A percentile compares a stretch with the other conserved stretches of the same genome.
phyloP scores from a whole-genome alignment of 2,113 vertebrate genomes.

The Gorilla gorilla region DNA sequence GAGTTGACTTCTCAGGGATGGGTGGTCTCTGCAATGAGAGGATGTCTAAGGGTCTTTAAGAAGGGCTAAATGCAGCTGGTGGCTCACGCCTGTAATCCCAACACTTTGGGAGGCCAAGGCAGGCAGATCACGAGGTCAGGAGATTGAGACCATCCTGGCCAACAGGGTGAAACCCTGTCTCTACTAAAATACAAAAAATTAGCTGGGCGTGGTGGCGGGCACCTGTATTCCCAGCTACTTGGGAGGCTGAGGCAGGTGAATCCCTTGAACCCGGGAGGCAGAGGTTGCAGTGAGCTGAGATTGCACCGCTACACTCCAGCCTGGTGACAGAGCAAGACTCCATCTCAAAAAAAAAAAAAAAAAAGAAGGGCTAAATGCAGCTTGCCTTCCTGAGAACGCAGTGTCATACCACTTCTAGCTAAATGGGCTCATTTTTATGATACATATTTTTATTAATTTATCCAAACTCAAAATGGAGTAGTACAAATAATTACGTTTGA shows the following conservation, averaged over 20 bases:
- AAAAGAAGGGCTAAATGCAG: neutral
- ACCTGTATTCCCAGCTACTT: too few species aligned
- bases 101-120: too few species aligned
- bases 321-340: neutral
- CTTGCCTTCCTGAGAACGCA: neutral
- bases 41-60: neutral
- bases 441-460: slow-evolving; percentile 1
- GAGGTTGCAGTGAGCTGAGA: too few species aligned
- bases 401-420: neutral
- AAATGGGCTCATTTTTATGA: neutral
- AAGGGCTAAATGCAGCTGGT: neutral
- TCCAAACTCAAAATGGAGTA: slow-evolving; percentile 24
- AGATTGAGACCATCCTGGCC: too few species aligned
- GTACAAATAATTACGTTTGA: neutral
- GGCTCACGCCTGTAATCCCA: too few species aligned
- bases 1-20: neutral
- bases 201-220: too few species aligned
- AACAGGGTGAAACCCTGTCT: too few species aligned
- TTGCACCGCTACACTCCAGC: too few species aligned
- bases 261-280: too few species aligned
- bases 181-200: too few species aligned
- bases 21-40: neutral
- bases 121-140: too few species aligned
- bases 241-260: too few species aligned
- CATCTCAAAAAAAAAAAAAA: neutral